Evolutionary conservation across 1,140 invertebrate genomes (phyloP).

Genomic region (Caenorhabditis elegans): DNA sequence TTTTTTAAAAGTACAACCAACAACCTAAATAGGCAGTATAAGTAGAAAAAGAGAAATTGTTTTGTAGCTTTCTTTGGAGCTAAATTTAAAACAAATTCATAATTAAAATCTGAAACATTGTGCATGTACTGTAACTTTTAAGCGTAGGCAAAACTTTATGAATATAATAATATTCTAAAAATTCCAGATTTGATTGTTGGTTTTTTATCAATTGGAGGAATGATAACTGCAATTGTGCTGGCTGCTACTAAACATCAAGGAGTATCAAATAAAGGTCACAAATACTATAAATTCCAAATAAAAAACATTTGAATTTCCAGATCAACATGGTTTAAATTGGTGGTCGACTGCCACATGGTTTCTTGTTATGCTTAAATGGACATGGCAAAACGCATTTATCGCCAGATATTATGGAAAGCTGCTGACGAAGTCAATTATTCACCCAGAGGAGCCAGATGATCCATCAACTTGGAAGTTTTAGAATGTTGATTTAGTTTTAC

Average conservation of each 20-base stretch:
- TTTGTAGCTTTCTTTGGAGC: too few relatives aligned
- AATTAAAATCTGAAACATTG: too few relatives aligned
- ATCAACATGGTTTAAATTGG: constrained; percentile 3
- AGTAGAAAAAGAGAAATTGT: too few relatives aligned
- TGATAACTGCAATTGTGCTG: not conserved
- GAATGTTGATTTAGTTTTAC: not conserved
- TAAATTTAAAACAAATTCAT: too few relatives aligned
- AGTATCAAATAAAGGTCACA: not conserved
- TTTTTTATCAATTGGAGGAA: constrained; percentile 14
- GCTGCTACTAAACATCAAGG: not conserved
- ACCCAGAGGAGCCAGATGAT: not conserved
- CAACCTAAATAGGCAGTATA: too few relatives aligned
- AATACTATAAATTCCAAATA: not conserved
- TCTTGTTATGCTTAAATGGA: not conserved
- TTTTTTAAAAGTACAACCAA: too few relatives aligned
- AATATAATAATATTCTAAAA: too few relatives aligned
- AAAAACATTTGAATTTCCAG: not conserved
- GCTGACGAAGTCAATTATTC: not conserved
- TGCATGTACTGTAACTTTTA: too few relatives aligned
- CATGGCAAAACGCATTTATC: not conserved
- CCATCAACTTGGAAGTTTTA: constrained; percentile 9
- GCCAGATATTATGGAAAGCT: not conserved
- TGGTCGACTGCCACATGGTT: constrained; percentile 20
- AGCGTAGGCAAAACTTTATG: too few relatives aligned
- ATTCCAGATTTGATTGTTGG: not conserved